Percentiles rank a stretch among this genome's conserved stretches.
Evolutionary conservation across 1,140 invertebrate genomes (phyloP).

Genomic region (Leptoteleia sp.): DNA sequence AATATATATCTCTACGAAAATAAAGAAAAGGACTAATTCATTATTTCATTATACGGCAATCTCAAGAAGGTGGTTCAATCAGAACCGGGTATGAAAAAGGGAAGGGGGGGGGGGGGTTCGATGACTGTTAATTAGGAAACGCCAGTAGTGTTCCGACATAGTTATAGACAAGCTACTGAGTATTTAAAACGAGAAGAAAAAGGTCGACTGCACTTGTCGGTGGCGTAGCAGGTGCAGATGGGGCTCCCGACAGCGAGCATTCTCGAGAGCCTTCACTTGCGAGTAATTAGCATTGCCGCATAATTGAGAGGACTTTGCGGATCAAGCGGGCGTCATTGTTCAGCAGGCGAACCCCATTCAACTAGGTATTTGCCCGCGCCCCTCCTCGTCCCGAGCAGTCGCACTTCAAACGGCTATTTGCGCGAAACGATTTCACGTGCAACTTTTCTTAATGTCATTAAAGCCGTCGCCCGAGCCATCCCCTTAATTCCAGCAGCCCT

Average conservation of each 20-base stretch:
- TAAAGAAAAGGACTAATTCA: too few species aligned
- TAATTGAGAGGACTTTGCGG: constrained; percentile 56
- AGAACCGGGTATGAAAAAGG: too few species aligned
- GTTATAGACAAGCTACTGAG: constrained; percentile 25
- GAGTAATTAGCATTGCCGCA: constrained; percentile 60
- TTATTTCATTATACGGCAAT: too few species aligned
- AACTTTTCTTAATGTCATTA: constrained; percentile 35
- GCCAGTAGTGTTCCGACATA: constrained; percentile 28
- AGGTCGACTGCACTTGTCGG: constrained; percentile 22
- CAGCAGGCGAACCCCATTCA: constrained; percentile 21
- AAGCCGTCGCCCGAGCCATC: neutral
- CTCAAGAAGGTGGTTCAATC: too few species aligned
- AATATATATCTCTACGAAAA: too few species aligned
- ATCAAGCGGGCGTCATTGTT: constrained; percentile 44
- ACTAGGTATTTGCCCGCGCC: constrained; percentile 25
- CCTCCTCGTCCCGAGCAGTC: constrained; percentile 22
- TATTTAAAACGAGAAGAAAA: constrained; percentile 45
- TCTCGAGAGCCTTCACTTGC: constrained; percentile 42
- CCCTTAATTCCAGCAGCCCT: too few species aligned
- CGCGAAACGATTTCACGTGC: constrained; percentile 12
- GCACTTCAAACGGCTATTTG: constrained; percentile 38
- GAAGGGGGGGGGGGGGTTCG: constrained; percentile 9
- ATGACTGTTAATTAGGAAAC: constrained; percentile 50
- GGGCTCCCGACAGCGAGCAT: constrained; percentile 9
- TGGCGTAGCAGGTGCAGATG: constrained; percentile 6